These are phyloP conservation scores for Gymnocheta viridis DNA, from an alignment of 2,888 invertebrate species.

Conservation along the genomic window DNA sequence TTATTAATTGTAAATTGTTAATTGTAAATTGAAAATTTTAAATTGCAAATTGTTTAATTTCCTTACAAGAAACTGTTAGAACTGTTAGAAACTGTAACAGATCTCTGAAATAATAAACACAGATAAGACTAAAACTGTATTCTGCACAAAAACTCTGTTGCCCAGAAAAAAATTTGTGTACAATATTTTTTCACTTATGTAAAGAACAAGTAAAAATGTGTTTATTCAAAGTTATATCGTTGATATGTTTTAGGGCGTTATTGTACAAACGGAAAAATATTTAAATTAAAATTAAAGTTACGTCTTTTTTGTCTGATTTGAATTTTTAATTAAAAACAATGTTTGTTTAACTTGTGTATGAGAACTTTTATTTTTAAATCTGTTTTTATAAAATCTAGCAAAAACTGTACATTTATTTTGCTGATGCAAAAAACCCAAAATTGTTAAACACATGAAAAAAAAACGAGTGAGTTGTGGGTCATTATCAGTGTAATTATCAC, in stretches of 20 bases:
- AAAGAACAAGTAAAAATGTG: background rate
- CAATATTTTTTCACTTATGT: background rate
- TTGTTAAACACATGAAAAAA: background rate
- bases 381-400: slow-evolving; percentile 22
- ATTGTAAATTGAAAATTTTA: too few species aligned
- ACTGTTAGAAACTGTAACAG: too few species aligned
- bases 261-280: background rate
- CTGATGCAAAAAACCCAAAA: slow-evolving; percentile 11
- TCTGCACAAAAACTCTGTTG: too few species aligned
- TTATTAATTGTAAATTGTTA: too few species aligned
- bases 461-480: slow-evolving; percentile 31
- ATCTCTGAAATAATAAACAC: too few species aligned
- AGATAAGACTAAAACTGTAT: too few species aligned
- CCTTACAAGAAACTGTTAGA: too few species aligned
- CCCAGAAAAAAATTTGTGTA: too few species aligned
- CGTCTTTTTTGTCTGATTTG: slow-evolving; percentile 55
- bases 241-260: background rate
- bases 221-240: background rate
- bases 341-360: slow-evolving; percentile 44
- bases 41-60: too few species aligned
- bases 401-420: slow-evolving; percentile 9
- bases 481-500: slow-evolving; percentile 64
- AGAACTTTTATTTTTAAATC: slow-evolving; percentile 8
- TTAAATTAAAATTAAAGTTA: slow-evolving; percentile 48
- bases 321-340: slow-evolving; percentile 67